Base-by-base conservation (phyloP, 2,888 invertebrate genomes). In the Bedellia somnulentella region DNA sequence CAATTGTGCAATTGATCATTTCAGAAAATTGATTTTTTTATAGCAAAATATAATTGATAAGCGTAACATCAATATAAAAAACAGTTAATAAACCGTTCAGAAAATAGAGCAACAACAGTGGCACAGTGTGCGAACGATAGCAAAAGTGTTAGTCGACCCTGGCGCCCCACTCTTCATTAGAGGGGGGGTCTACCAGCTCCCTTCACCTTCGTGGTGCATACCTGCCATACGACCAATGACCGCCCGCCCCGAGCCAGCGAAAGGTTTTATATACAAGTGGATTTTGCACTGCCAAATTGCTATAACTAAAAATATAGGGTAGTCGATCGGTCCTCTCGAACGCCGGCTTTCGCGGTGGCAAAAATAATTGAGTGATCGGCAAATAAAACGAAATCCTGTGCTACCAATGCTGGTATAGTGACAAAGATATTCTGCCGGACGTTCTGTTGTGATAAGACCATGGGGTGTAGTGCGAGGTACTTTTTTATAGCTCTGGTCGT, bases 201-300 rank as follows among this genome's bases (percentile, higher is more conserved):
- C 66, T 67, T 70, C 66, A 60, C 68, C 71, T 67, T 63, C 61
- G 62, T 48, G 58, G 57, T 53, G 54, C 60, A 57, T 58, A 56
- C 49, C 44, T 38, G 48, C 45, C 44, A 43, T 39, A 43, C 66
- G 47, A 62, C 77, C 76, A 76, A 76, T 76, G 59, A 58, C 59
- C 62, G 64, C 51, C 53, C 60, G 63, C 62, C 55, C 58, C 59
- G 57, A 64, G 58, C 71, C 70, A 75, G 79, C 78, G 75, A 79
- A 80, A 80, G 80, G 80, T 80, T 80, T 80, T 80, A 80, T 80
- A 80, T 79, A 80, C 75, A 68, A 75, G 75, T 76, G 62, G 76
- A 76, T 73, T 78, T 78, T 62, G 78, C 76, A 71, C 66, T 62
- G 71, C 66, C 66, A 70, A 76, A 70, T 68, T 67, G 76, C 76